Conservation (phyloP, 2,888 invertebrate genomes). For the Empis stercorea region DNA sequence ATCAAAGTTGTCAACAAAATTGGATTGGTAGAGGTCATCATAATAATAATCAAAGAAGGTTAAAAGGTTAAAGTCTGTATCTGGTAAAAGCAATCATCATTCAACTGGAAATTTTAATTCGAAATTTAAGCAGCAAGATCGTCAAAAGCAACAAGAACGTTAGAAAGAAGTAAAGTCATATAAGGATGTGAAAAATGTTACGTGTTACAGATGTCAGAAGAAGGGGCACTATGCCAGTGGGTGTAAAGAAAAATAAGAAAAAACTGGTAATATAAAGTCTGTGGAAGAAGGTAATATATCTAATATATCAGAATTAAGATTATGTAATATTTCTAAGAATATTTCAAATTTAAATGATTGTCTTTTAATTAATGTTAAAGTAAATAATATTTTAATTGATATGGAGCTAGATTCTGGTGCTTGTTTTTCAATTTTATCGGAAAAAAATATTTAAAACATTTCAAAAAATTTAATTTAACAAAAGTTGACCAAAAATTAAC, state of each 20-base stretch:
- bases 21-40: neutral
- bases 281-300: neutral
- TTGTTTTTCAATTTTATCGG: conserved; percentile 7
- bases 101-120: too few relatives aligned
- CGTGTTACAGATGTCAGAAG: neutral
- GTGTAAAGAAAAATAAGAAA: neutral
- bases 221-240: neutral
- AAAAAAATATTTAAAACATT: conserved; percentile 7
- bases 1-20: neutral
- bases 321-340: neutral
- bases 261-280: neutral
- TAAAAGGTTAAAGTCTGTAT: too few relatives aligned
- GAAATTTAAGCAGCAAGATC: too few relatives aligned
- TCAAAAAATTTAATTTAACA: conserved; percentile 3
- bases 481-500: conserved; percentile 1
- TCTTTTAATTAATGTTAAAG: neutral
- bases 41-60: neutral
- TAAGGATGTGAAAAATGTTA: neutral
- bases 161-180: too few relatives aligned
- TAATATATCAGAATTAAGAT: neutral
- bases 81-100: neutral
- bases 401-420: conserved; percentile 12
- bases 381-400: conserved; percentile 2
- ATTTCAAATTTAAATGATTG: neutral
- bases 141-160: too few relatives aligned